phyloP scores from a whole-genome alignment of 2,888 invertebrate genomes.

The Nephrotoma flavescens region DNA sequence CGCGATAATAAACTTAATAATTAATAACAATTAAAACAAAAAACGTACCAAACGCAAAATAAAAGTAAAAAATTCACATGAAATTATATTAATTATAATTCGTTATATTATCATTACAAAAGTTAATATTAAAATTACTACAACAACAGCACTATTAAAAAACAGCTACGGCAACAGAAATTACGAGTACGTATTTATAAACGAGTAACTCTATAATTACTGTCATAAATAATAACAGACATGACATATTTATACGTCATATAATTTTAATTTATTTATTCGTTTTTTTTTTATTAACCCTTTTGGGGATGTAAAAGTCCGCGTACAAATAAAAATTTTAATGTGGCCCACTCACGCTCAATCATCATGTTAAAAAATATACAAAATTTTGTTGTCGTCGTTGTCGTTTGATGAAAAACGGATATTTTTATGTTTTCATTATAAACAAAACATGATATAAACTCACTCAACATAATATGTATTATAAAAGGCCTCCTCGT shows the following conservation, averaged over 20 bases:
- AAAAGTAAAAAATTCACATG: neutral
- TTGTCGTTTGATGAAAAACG: neutral
- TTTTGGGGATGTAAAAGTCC: neutral
- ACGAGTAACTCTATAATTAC: neutral
- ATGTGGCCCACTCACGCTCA: neutral
- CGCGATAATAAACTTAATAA: neutral
- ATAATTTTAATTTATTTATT: neutral
- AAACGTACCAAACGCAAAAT: neutral
- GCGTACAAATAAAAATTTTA: neutral
- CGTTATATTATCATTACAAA: neutral
- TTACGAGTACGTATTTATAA: neutral
- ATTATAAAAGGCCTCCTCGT: neutral
- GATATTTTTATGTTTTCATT: neutral
- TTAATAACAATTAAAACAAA: neutral
- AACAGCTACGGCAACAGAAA: neutral
- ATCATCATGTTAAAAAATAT: neutral
- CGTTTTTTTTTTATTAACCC: neutral
- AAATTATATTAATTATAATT: neutral
- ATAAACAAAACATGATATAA: neutral
- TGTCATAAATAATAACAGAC: neutral
- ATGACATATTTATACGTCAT: neutral
- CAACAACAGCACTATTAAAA: neutral
- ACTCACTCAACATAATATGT: neutral
- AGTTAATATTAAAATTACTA: neutral
- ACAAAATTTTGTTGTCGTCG: neutral